Percentiles rank a stretch among this genome's conserved stretches.
phyloP scores from a whole-genome alignment of 2,797 vertebrate genomes.

The Vultur gryphus region DNA sequence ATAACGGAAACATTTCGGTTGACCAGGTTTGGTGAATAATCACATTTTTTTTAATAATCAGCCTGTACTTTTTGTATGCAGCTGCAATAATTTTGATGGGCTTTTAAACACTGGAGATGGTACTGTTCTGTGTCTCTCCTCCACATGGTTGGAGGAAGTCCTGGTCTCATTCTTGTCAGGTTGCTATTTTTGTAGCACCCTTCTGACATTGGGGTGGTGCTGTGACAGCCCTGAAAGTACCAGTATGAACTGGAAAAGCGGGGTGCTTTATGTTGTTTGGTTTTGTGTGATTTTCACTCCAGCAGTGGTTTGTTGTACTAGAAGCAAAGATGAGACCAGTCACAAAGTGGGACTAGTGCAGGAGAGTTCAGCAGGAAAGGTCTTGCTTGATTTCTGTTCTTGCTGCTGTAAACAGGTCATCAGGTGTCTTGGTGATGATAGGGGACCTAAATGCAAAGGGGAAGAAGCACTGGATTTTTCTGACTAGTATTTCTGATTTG shows the following conservation, averaged over 20 bases:
- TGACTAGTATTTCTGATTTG: background rate
- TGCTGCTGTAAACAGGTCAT: background rate
- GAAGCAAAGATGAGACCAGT: background rate
- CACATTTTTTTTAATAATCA: background rate
- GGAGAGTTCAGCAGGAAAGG: background rate
- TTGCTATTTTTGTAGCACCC: background rate
- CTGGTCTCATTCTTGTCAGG: background rate
- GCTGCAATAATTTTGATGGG: background rate
- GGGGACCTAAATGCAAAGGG: background rate
- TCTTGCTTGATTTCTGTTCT: background rate
- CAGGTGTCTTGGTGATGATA: background rate
- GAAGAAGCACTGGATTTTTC: background rate
- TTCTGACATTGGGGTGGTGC: background rate
- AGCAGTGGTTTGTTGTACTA: background rate
- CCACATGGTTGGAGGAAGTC: background rate
- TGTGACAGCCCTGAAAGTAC: background rate
- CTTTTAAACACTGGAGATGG: background rate
- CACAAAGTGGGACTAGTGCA: background rate
- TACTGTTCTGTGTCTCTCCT: background rate
- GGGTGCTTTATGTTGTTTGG: background rate
- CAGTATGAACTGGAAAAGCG: background rate
- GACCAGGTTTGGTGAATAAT: background rate
- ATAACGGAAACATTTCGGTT: background rate
- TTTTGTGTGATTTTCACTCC: background rate
- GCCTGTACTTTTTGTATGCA: background rate